These are phyloP conservation scores for Alca torda DNA, from an alignment of 2,797 vertebrate genomes.

Conservation along the genomic window DNA sequence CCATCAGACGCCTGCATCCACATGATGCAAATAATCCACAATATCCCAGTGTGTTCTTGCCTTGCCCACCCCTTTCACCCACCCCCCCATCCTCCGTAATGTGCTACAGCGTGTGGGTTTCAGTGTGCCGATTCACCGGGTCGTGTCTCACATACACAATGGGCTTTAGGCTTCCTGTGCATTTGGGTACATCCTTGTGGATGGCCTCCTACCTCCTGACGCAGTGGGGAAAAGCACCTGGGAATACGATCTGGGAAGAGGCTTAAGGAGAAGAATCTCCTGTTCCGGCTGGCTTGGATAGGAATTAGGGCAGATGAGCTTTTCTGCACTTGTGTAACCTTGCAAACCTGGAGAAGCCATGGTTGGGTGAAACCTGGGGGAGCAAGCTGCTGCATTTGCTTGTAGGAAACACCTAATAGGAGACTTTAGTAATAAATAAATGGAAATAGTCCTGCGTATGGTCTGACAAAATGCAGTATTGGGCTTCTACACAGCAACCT, in stretches of 20 bases:
- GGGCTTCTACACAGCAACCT: not conserved
- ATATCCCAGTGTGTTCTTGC: not conserved
- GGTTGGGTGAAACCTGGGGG: not conserved
- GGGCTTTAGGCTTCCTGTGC: not conserved
- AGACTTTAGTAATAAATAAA: not conserved
- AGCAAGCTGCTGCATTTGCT: not conserved
- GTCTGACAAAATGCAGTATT: not conserved
- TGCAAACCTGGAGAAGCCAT: not conserved
- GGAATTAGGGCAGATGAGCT: not conserved
- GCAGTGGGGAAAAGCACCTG: not conserved
- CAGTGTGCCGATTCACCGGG: not conserved
- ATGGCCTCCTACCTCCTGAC: not conserved
- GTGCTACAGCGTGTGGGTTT: not conserved
- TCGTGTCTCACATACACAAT: not conserved
- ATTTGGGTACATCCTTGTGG: not conserved
- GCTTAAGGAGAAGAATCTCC: not conserved
- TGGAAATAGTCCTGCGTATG: not conserved
- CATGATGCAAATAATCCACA: conserved; percentile 37
- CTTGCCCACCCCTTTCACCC: not conserved
- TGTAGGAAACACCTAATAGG: not conserved
- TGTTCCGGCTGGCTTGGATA: not conserved
- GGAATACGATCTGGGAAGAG: not conserved
- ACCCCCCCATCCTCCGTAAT: not conserved
- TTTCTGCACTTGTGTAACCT: not conserved
- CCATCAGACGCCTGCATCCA: conserved; percentile 41